Percentiles rank a stretch among this genome's conserved stretches.
These are phyloP conservation scores for Aspidiotus destructor DNA, from an alignment of 2,888 invertebrate species.

Conservation along the genomic window DNA sequence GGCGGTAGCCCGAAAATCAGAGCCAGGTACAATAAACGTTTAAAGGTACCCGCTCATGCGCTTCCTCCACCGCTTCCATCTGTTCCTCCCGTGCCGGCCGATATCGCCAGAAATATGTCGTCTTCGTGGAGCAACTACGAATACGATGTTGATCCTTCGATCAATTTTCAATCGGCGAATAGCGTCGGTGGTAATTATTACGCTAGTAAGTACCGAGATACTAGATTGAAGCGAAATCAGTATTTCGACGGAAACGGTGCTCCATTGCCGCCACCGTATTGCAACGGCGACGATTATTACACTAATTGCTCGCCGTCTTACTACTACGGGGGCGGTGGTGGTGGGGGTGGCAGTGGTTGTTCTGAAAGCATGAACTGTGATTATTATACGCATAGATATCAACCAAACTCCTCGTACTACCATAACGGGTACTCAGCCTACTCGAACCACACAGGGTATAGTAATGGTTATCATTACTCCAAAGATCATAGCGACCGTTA, in stretches of 20 bases:
- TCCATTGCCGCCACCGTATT: background rate
- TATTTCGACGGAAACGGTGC: background rate
- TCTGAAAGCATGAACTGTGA: conserved; percentile 22
- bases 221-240: conserved; percentile 8
- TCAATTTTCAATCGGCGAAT: background rate
- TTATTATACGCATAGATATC: conserved; percentile 17
- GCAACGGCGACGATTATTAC: background rate
- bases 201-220: background rate
- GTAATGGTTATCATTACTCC: background rate
- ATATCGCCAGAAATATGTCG: background rate
- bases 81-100: background rate
- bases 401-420: background rate
- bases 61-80: background rate
- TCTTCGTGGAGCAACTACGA: conserved; percentile 21
- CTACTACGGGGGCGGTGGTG: background rate
- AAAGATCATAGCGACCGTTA: background rate
- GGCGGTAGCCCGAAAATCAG: conserved; percentile 4
- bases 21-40: conserved; percentile 13
- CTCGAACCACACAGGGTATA: background rate
- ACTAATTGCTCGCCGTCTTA: background rate
- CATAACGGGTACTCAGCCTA: conserved; percentile 4
- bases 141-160: conserved; percentile 1
- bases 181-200: conserved; percentile 13
- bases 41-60: conserved; percentile 2
- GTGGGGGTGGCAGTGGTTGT: conserved; percentile 12